Evolutionary conservation across 2,888 invertebrate genomes (phyloP), one percentile per base, ranked within the genome.

Genomic region (Bruchidius siliquastri): DNA sequence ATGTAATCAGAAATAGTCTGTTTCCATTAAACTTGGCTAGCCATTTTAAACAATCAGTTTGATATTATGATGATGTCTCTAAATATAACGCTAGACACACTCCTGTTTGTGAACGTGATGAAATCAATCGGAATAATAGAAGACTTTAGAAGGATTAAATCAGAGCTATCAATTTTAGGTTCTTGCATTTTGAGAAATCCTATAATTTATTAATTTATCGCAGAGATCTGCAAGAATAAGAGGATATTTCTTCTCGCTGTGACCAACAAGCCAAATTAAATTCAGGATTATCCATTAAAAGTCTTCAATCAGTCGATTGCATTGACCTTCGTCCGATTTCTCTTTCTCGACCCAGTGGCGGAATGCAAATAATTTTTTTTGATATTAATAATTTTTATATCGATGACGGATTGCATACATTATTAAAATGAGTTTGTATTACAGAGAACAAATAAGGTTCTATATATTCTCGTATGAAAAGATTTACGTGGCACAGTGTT

Each of bases 221-320:
- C 73, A 70, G 49, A 70, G 30, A 68, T 26, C 68, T 68, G 22
- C 21, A 66, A 71, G 71, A 73, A 73, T 69, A 30, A 49, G 32
- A 66, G 69, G 73, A 73, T 68, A 67, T 69, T 73, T 68, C 69
- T 73, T 67, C 72, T 21, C 72, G 72, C 69, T 72, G 70, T 49
- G 18, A 18, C 49, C 71, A 71, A 73, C 72, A 75, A 75, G 73
- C 73, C 73, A 72, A 73, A 75, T 75, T 75, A 75, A 75, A 73
- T 75, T 75, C 73, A 75, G 75, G 75, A 75, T 73, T 73, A 75
- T 73, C 72, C 73, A 75, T 13, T 49, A 1, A 13, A n/a, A n/a
- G n/a, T n/a, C n/a, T n/a, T n/a, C n/a, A n/a, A n/a, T n/a, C 49
- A 13, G 18, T 13, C 1, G 49, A 18, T 13, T 49, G 49, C 49